Base-by-base conservation (phyloP, 2,888 invertebrate species). In the Amaurobius ferox region DNA sequence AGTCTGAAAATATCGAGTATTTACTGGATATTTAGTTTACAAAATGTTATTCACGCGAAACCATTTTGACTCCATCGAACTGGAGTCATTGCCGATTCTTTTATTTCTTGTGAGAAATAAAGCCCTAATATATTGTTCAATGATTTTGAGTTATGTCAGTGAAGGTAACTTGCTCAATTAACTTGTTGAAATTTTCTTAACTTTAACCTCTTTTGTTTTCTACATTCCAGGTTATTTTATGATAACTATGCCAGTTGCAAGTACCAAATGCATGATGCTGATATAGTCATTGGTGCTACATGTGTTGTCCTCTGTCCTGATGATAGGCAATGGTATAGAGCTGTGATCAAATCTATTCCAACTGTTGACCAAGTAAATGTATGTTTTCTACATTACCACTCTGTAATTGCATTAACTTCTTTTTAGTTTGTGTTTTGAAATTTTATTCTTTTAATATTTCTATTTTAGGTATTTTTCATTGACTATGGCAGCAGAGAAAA, bases 401-500 rank as follows among this genome's bases (percentile, higher is more conserved):
- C 13, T 28, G 19, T 44, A 28, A 28, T 23, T 16, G 3, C n/a
- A 40, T 23, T 68, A 40, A 11, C 32, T 19, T 66, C 13, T 30
- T 32, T 67, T 0, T 39, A 11, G 13, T 67, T 62, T 62, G 28
- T 26, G 13, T 62, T 62, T 30, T 66, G n/a, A 7, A 1, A 30
- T 66, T 66, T 40, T 28, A 13, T n/a, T 35, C 35, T 9, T 9
- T 35, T 35, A 7, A 7, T 55, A 13, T 66, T 76, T 19, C 5
- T 13, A 19, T 28, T 70, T 29, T 48, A 81, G 81, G 81, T 81
- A 70, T 55, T 23, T 26, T 35, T 74, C 62, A 62, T 76, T 11
- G 81, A 81, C 28, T 81, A 74, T 81, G 81, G 81, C 1, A 40
- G 62, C 40, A 74, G 13, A 6, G 74, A 81, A 29, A 62, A 61